phyloP scores from a whole-genome alignment of 2,888 invertebrate species.

The Danaus chrysippus region DNA sequence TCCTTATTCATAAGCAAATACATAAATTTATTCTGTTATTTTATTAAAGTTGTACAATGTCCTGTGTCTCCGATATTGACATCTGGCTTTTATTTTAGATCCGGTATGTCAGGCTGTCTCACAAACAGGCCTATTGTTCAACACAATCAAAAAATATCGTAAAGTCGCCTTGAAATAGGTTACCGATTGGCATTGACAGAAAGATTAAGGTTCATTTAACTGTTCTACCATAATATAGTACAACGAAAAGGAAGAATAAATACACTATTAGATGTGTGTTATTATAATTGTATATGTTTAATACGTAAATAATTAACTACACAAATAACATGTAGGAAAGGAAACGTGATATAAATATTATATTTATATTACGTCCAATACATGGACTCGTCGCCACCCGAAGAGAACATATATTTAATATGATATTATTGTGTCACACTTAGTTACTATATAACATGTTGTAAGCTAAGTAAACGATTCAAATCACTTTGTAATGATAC shows the following conservation, averaged over 20 bases:
- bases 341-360: too few species aligned
- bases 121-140: conserved; percentile 6
- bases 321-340: too few species aligned
- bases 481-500: too few species aligned
- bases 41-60: not conserved
- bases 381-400: too few species aligned
- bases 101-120: conserved; percentile 5
- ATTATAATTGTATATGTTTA: too few species aligned
- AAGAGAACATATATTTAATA: too few species aligned
- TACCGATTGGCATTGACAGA: conserved; percentile 7
- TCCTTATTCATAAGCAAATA: too few species aligned
- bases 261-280: not conserved
- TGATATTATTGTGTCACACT: too few species aligned
- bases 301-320: too few species aligned
- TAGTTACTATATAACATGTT: too few species aligned
- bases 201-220: not conserved
- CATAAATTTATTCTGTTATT: not conserved
- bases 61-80: conserved; percentile 1
- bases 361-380: too few species aligned
- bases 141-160: conserved; percentile 5
- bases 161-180: conserved; percentile 7
- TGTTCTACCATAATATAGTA: not conserved
- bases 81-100: conserved; percentile 7
- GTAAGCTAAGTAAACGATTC: too few species aligned
- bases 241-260: not conserved